phyloP scores from a whole-genome alignment of 64 coral and sea anemone genomes.

The Dendronephthya gigantea region DNA sequence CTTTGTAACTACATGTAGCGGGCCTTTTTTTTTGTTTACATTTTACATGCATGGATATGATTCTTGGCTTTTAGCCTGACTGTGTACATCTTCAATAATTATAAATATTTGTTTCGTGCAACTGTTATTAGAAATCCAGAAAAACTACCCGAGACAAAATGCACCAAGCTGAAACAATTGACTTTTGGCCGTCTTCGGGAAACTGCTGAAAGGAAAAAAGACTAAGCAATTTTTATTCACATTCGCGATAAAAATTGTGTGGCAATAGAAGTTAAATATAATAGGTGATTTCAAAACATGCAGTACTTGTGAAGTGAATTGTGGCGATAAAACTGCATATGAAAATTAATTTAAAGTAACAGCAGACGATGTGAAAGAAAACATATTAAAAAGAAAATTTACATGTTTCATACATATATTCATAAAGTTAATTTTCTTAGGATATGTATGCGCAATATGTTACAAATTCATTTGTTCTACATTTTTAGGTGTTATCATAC shows the following conservation, averaged over 20 bases:
- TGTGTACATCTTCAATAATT: not conserved
- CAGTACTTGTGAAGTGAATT: not conserved
- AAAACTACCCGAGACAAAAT: slow-evolving; percentile 4
- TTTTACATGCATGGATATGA: not conserved
- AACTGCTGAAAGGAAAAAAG: not conserved
- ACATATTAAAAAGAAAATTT: too few relatives aligned
- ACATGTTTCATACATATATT: not conserved
- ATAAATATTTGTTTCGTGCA: not conserved
- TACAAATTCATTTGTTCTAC: not conserved
- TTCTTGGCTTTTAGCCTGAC: not conserved
- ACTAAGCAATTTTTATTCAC: not conserved
- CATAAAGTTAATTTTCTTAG: not conserved
- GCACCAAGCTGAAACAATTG: slow-evolving; percentile 11
- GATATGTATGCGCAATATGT: not conserved
- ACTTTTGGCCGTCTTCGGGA: slow-evolving; percentile 13
- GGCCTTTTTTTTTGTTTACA: not conserved
- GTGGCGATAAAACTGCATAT: not conserved
- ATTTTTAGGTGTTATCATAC: not conserved
- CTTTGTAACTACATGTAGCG: not conserved
- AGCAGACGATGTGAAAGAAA: not conserved
- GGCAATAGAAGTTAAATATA: slow-evolving; percentile 12
- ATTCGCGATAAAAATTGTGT: slow-evolving; percentile 9
- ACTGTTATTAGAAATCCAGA: slow-evolving; percentile 5
- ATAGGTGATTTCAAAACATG: not conserved
- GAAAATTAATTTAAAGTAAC: too few relatives aligned